Evolutionary conservation across 1,140 invertebrate species (phyloP).

Genomic region (Chrysopa pallens): DNA sequence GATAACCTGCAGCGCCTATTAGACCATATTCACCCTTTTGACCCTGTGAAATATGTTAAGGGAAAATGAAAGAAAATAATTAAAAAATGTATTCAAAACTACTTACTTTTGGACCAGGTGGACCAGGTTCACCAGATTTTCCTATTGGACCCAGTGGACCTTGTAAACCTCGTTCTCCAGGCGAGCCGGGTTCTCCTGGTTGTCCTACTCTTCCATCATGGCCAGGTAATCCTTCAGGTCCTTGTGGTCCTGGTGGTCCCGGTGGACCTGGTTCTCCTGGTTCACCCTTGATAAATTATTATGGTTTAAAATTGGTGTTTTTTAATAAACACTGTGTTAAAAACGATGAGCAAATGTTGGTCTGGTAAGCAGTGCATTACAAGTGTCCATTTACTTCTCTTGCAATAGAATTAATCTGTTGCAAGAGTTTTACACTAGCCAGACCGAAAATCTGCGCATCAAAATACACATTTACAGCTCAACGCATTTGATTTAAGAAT

Average conservation of each 20-base stretch:
- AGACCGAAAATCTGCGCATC: no score
- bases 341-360: no score
- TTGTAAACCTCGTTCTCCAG: conserved; percentile 38
- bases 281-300: conserved; percentile 46
- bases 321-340: no score
- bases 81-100: not conserved
- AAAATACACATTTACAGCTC: no score
- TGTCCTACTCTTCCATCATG: conserved; percentile 63
- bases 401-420: no score
- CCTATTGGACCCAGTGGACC: conserved; percentile 53
- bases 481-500: no score
- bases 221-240: conserved; percentile 57
- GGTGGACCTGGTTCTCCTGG: conserved; percentile 78
- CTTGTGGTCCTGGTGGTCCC: conserved; percentile 62
- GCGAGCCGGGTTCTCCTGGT: conserved; percentile 47
- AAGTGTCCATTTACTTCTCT: no score
- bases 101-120: conserved; percentile 48
- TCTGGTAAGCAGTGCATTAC: no score
- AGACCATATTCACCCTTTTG: conserved; percentile 21
- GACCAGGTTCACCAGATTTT: conserved; percentile 43
- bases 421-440: no score
- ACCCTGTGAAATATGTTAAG: conserved; percentile 15
- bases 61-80: conserved; percentile 3
- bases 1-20: conserved; percentile 21
- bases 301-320: no score